Conservation (phyloP, 2,797 vertebrate genomes). For the Amblyraja radiata region DNA sequence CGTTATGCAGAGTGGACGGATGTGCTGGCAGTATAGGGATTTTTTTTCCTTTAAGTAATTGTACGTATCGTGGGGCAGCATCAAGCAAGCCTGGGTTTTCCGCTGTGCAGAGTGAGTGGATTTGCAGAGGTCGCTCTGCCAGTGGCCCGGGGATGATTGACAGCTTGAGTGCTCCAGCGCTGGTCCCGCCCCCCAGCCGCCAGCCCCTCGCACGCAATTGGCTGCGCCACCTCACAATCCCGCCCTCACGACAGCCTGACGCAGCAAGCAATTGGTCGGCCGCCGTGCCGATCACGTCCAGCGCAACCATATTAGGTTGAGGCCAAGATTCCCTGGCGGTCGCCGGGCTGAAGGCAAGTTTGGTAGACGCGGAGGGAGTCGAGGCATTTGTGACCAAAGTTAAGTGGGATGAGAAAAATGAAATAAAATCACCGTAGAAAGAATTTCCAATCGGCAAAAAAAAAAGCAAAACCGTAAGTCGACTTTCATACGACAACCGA, state of each 20-base stretch:
- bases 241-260: neutral
- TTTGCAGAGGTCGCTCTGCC: too few relatives aligned
- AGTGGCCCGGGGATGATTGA: neutral
- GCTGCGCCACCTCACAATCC: slow-evolving; percentile 8
- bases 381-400: neutral
- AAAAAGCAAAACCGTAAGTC: neutral
- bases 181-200: neutral
- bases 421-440: slow-evolving; percentile 8
- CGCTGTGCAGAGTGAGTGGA: too few relatives aligned
- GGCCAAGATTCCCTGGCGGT: neutral
- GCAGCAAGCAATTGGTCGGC: slow-evolving; percentile 17
- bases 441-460: neutral
- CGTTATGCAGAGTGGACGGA: too few relatives aligned
- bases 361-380: neutral
- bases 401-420: too few relatives aligned
- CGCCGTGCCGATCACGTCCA: neutral
- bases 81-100: too few relatives aligned
- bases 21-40: too few relatives aligned
- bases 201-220: neutral
- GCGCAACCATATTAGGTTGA: slow-evolving; percentile 16
- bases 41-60: too few relatives aligned
- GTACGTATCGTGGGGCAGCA: too few relatives aligned
- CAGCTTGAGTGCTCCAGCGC: neutral
- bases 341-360: slow-evolving; percentile 1
- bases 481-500: neutral